Conservation (phyloP, 1,140 invertebrate genomes). For the Homalodisca vitripennis region DNA sequence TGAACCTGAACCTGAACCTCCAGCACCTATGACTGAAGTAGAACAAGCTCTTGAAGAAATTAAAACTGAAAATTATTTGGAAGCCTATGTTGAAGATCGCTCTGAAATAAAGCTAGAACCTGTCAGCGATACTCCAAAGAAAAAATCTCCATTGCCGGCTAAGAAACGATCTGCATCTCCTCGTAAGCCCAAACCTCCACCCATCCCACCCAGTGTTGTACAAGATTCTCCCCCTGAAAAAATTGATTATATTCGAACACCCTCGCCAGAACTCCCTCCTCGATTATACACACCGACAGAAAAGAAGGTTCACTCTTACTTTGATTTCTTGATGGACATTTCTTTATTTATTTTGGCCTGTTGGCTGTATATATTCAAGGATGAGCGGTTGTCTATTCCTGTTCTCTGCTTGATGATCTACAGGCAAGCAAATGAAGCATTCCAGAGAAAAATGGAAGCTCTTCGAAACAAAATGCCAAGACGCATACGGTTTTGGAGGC, state of each 20-base stretch:
- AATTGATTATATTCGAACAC: background rate
- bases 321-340: constrained; percentile 38
- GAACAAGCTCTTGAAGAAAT: background rate
- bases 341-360: constrained; percentile 58
- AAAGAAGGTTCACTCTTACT: constrained; percentile 34
- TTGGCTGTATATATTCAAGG: constrained; percentile 76
- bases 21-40: background rate
- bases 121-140: background rate
- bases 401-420: constrained; percentile 73
- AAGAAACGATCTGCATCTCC: background rate
- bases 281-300: constrained; percentile 2
- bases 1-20: background rate
- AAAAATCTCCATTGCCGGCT: background rate
- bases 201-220: background rate
- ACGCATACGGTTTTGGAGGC: background rate
- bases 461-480: constrained; percentile 12
- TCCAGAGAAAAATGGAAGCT: constrained; percentile 47
- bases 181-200: background rate
- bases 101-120: background rate
- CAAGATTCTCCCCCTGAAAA: background rate
- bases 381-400: constrained; percentile 71
- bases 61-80: too few relatives aligned
- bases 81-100: background rate
- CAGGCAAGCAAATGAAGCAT: constrained; percentile 65
- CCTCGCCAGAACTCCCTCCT: background rate